phyloP scores from a whole-genome alignment of 1,140 invertebrate genomes.

The Ditylenchus dipsaci region DNA sequence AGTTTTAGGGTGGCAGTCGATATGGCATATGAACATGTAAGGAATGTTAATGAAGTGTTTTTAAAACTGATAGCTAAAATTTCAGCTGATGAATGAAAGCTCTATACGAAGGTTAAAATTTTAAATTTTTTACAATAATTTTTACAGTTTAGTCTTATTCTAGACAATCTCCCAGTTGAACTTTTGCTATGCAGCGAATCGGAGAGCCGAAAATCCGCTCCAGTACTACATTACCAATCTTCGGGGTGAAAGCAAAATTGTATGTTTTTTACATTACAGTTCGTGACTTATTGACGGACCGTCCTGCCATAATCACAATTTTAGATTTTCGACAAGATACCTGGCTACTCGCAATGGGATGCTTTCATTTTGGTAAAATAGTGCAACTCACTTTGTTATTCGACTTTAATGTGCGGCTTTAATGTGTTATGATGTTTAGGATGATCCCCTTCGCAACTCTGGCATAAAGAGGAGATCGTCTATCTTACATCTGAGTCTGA shows the following conservation, averaged over 20 bases:
- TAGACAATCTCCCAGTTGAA: slow-evolving; percentile 85
- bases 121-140: not conserved
- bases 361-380: slow-evolving; percentile 28
- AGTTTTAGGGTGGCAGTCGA: slow-evolving; percentile 76
- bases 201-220: slow-evolving; percentile 74
- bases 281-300: too few relatives aligned
- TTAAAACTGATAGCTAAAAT: not conserved
- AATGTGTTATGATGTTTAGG: slow-evolving; percentile 73
- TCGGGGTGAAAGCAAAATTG: slow-evolving; percentile 68
- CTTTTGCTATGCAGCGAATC: slow-evolving; percentile 83
- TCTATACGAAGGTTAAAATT: not conserved
- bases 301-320: too few relatives aligned
- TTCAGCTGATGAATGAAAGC: not conserved
- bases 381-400: slow-evolving; percentile 68
- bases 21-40: slow-evolving; percentile 82
- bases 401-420: slow-evolving; percentile 61
- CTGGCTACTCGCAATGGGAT: slow-evolving; percentile 16
- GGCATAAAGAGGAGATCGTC: slow-evolving; percentile 73
- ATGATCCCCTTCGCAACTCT: slow-evolving; percentile 63
- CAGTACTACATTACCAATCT: slow-evolving; percentile 83
- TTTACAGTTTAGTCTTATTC: not conserved
- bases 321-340: slow-evolving; percentile 61
- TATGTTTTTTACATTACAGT: too few relatives aligned
- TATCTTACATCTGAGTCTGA: slow-evolving; percentile 92
- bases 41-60: not conserved